Evolutionary conservation across 2,113 vertebrate genomes (phyloP), one percentile per base, ranked within the genome.

Genomic region (Neopipo cinnamomea): DNA sequence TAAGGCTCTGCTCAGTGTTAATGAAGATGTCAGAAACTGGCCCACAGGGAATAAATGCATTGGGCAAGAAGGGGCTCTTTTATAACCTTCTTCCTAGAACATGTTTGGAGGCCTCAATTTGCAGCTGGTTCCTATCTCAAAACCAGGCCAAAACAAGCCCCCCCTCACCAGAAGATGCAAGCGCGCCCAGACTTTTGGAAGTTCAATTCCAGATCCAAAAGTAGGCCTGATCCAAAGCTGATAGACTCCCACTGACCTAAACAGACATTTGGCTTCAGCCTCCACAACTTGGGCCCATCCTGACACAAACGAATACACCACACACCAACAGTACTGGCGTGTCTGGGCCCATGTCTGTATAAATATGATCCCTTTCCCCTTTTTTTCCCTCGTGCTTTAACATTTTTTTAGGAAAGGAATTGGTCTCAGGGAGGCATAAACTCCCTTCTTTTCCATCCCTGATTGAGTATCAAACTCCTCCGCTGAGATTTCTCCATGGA

Each of bases 71-170:
- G 86, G 77, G 82, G 73, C 61, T 95, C 73, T 96, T 96, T 94
- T 94, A 92, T 94, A 96, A 91, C 84, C 83, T 92, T 91, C 91
- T 96, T 96, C 88, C 91, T 96, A 95, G 87, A 94, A 95, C 91
- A 79, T 76, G 67, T 76, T 96, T 94, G 92, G 91, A 95, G 91
- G 41, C 88, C 83, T 53, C 35, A 46, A 66, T 94, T 85, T 95
- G 86, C 96, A 97, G 96, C 95, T 94, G 96, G 91, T 93, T 97
- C 86, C 92, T 91, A 93, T 95, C 95, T 89, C 86, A 85, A 91
- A 91, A 67, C 62, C 35, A 71, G 91, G 95, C 86, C 95, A 97
- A 95, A 87, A 47, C 59, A 77, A 95, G 67, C 68, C 65, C 88
- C 83, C 77, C n/a, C 61, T 78, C 77, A 92, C 44, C 93, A 95